Evolutionary conservation across 1,140 invertebrate species (phyloP).

Genomic region (Papilio glaucus): DNA sequence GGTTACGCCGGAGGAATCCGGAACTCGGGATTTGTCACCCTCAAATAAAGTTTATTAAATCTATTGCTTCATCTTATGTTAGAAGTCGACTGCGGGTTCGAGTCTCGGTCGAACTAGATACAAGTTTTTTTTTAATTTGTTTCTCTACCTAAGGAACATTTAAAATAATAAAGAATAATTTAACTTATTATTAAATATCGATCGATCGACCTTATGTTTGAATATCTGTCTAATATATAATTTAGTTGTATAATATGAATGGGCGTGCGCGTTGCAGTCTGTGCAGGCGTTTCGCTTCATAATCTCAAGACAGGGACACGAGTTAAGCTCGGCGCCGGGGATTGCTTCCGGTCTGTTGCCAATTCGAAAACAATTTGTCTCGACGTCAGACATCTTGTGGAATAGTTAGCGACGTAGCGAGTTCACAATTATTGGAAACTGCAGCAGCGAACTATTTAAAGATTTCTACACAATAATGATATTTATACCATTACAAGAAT

Average conservation of each 20-base stretch:
- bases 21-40: background rate
- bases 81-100: background rate
- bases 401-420: background rate
- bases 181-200: too few species aligned
- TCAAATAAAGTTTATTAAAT: background rate
- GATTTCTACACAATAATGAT: background rate
- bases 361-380: constrained; percentile 19
- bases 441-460: background rate
- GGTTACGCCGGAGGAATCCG: background rate
- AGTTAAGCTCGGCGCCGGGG: background rate
- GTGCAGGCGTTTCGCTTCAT: background rate
- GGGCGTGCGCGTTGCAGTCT: background rate
- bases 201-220: too few species aligned
- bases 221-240: background rate
- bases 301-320: too few species aligned
- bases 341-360: background rate
- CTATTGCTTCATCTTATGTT: background rate
- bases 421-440: constrained; percentile 18
- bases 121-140: too few species aligned
- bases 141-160: too few species aligned
- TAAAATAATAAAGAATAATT: too few species aligned
- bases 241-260: background rate
- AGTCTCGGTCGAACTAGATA: too few species aligned
- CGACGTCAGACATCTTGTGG: constrained; percentile 5
- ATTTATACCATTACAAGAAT: too few species aligned